Evolutionary conservation across 2,113 vertebrate genomes (phyloP), one percentile per base, ranked within the genome.

Genomic region (Noturus placidus): DNA sequence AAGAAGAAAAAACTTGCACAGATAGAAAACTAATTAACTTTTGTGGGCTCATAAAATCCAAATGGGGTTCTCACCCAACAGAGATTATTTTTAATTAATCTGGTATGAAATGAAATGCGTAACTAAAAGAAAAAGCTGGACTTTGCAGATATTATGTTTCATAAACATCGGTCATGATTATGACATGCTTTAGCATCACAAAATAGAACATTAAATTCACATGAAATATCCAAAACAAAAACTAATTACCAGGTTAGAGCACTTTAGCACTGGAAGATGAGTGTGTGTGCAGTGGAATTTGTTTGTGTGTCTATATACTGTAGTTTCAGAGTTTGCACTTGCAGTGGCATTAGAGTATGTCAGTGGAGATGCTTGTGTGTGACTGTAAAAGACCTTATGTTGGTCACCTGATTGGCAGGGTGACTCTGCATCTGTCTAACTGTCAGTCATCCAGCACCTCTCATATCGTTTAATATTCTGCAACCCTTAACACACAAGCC

Each of bases 321-420:
- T n/a, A 38, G 61, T 87, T 52, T 87, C 52, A n/a, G 30, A 46
- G n/a, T 61, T 74, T 59, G 56, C 38, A 19, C 72, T 77, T 79
- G 19, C 19, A 56, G 46, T 76, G 85, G 22, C 76, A 42, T 80
- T 86, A 56, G 61, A 22, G 46, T 38, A 80, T 80, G 85, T 50
- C 52, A 59, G 63, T 30, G 77, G 63, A 35, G 61, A 70, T 63
- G 76, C 70, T 54, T 85, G 79, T 87, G 87, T 69, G 83, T 90
- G 88, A 74, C 79, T 65, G 86, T 83, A 83, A 65, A 83, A 84
- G 88, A 67, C 38, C 93, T 92, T 88, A 92, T 88, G 89, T 57
- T 90, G 88, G 91, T 91, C 93, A 92, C 92, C 87, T 95, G 94
- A 95, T 93, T 95, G 95, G 93, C 94, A 95, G 93, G 93, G 94